These are phyloP conservation scores for Gonatopus flavifemur DNA, from an alignment of 1,140 invertebrate species.

Conservation along the genomic window DNA sequence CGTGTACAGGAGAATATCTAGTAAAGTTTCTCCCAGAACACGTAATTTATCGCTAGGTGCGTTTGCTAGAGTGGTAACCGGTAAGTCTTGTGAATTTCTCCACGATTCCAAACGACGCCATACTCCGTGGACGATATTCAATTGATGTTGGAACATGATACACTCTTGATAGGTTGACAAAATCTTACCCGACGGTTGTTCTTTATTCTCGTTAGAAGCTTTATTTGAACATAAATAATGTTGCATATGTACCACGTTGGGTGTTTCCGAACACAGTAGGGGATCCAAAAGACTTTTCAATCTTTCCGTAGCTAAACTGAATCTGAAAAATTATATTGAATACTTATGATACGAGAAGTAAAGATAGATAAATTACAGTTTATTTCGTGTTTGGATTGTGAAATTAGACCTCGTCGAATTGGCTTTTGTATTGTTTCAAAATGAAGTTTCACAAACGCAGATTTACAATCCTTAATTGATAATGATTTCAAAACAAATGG, in stretches of 20 bases:
- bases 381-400: no score
- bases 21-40: constrained; percentile 75
- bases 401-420: no score
- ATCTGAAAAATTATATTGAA: constrained; percentile 55
- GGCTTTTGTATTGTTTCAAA: no score
- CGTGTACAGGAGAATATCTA: constrained; percentile 76
- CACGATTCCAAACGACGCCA: constrained; percentile 70
- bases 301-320: constrained; percentile 81
- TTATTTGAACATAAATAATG: constrained; percentile 68
- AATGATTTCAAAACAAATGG: no score
- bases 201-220: constrained; percentile 61
- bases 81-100: constrained; percentile 41
- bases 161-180: constrained; percentile 81
- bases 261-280: constrained; percentile 72
- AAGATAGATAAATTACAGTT: no score
- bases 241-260: constrained; percentile 78
- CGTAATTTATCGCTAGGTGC: constrained; percentile 77
- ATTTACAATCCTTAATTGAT: no score
- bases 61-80: constrained; percentile 58
- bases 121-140: constrained; percentile 75
- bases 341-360: no score
- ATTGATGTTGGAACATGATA: constrained; percentile 76
- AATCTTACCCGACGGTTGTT: constrained; percentile 69
- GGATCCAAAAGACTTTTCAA: constrained; percentile 75
- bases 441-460: no score